Percentiles rank a stretch among this genome's conserved stretches.
These are phyloP conservation scores for Chloroclysta siterata DNA, from an alignment of 2,888 invertebrate species.

Conservation along the genomic window DNA sequence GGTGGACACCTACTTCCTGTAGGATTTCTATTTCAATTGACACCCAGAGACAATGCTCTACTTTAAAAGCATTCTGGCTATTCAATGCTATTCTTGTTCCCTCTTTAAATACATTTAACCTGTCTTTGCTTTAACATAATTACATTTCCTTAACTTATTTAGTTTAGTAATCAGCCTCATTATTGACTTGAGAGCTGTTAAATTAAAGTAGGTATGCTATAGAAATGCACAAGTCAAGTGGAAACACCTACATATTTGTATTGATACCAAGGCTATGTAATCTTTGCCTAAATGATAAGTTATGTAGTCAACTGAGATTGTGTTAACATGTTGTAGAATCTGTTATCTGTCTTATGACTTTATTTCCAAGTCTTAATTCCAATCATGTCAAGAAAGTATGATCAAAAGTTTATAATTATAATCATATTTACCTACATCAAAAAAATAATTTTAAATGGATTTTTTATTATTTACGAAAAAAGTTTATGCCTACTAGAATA, in stretches of 20 bases:
- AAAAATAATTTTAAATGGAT: too few relatives aligned
- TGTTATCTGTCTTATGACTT: slow-evolving; percentile 4
- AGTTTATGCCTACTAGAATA: too few relatives aligned
- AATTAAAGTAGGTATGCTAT: neutral
- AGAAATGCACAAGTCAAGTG: slow-evolving; percentile 11
- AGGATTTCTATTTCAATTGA: slow-evolving; percentile 71
- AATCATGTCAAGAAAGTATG: neutral
- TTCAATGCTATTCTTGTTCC: slow-evolving; percentile 34
- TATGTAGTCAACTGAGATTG: slow-evolving; percentile 22
- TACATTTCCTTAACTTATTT: neutral
- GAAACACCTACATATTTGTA: slow-evolving; percentile 18
- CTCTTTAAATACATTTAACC: slow-evolving; percentile 24
- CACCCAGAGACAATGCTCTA: slow-evolving; percentile 64
- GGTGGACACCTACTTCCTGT: slow-evolving; percentile 64
- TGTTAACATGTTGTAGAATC: slow-evolving; percentile 10
- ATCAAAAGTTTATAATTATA: neutral
- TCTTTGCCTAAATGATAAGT: slow-evolving; percentile 47
- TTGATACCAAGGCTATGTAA: slow-evolving; percentile 57
- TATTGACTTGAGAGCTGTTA: neutral
- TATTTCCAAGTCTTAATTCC: neutral
- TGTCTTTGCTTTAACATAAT: slow-evolving; percentile 13
- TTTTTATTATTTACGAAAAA: too few relatives aligned
- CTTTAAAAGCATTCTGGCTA: slow-evolving; percentile 43
- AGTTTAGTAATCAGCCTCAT: neutral
- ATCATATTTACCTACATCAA: neutral